These are phyloP conservation scores for Pomatostomus ruficeps DNA, from an alignment of 2,113 vertebrate genomes.

Conservation along the genomic window DNA sequence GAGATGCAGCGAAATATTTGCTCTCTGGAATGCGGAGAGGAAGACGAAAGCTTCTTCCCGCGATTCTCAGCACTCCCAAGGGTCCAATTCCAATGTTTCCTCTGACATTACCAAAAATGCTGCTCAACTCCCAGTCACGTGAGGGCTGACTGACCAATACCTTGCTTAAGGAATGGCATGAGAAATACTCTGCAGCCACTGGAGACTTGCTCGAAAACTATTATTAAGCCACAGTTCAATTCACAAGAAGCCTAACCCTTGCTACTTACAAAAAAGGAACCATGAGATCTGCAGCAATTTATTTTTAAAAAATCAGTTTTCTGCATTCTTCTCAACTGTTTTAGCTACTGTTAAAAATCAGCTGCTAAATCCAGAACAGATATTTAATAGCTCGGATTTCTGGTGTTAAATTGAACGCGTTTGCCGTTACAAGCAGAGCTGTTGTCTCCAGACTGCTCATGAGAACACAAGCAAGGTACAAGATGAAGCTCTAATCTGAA, in stretches of 20 bases:
- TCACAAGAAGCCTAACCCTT: neutral
- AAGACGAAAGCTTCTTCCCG: neutral
- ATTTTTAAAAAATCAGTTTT: neutral
- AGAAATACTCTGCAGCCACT: conserved; percentile 27
- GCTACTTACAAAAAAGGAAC: neutral
- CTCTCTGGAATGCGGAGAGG: conserved; percentile 28
- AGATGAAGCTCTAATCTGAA: neutral
- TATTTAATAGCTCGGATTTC: neutral
- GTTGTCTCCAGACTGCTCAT: neutral
- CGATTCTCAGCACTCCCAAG: conserved; percentile 51
- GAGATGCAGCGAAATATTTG: conserved; percentile 7
- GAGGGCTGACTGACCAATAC: neutral
- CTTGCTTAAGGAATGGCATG: neutral
- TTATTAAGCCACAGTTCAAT: conserved; percentile 7
- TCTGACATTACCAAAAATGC: neutral
- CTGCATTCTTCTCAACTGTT: neutral
- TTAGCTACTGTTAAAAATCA: neutral
- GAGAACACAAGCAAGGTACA: neutral
- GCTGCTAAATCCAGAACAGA: neutral
- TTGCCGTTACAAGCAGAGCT: neutral
- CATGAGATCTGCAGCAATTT: neutral
- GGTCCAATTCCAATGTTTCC: neutral
- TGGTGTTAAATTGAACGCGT: neutral
- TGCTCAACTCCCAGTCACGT: neutral
- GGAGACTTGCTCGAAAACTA: neutral